phyloP scores from a whole-genome alignment of 2,797 vertebrate genomes.

The Micromesistius poutassou region DNA sequence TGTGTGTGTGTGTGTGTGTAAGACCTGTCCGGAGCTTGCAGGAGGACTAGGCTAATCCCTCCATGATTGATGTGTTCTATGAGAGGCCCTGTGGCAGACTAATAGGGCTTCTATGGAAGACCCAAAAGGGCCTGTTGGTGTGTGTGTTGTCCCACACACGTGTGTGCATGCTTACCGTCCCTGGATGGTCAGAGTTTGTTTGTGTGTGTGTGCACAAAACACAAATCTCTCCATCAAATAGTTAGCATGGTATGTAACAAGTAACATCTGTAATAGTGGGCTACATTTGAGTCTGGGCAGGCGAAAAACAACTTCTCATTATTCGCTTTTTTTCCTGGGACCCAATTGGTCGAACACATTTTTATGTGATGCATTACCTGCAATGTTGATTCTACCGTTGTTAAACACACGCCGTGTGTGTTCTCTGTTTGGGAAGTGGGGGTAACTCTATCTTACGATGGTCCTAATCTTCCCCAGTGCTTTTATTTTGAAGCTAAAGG shows the following conservation, averaged over 20 bases:
- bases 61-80: slow-evolving; percentile 75
- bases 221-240: background rate
- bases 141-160: slow-evolving; percentile 21
- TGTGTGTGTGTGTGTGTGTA: background rate
- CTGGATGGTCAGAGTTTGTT: background rate
- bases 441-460: slow-evolving; percentile 82
- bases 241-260: background rate
- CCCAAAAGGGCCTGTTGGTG: slow-evolving; percentile 65
- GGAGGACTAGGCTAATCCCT: slow-evolving; percentile 77
- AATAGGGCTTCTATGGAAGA: slow-evolving; percentile 73
- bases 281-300: background rate
- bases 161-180: slow-evolving; percentile 15
- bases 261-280: background rate
- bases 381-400: background rate
- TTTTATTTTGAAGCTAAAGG: slow-evolving; percentile 55
- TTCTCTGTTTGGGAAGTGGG: slow-evolving; percentile 38
- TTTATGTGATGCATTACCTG: background rate
- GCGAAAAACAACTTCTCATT: background rate
- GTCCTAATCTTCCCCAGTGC: slow-evolving; percentile 64
- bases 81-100: slow-evolving; percentile 67
- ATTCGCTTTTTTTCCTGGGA: background rate
- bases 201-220: slow-evolving; percentile 23
- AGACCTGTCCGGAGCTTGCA: slow-evolving; percentile 47
- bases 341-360: background rate
- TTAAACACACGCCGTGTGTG: background rate